These are phyloP conservation scores for Zalophus californianus DNA, from an alignment of 2,797 vertebrate species.

Conservation along the genomic window DNA sequence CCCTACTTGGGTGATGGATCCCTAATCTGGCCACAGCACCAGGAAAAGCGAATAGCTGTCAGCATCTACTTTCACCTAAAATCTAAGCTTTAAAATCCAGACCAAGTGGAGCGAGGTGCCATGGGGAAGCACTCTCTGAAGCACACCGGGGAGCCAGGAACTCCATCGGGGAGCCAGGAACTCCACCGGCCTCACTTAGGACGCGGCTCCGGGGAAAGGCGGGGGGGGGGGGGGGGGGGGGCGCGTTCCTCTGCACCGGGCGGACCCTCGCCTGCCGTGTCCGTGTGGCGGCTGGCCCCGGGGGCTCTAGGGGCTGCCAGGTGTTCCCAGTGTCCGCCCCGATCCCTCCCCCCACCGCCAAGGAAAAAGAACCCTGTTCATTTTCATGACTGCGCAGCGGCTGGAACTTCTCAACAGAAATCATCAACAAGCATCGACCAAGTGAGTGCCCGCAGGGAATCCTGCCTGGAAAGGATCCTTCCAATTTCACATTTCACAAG, in stretches of 20 bases:
- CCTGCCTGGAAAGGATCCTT: not conserved
- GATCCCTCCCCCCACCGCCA: too few relatives aligned
- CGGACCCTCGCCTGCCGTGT: fast-evolving
- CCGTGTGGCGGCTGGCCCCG: not conserved
- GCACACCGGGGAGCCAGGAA: not conserved
- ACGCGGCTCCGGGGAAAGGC: fast-evolving
- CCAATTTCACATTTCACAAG: not conserved
- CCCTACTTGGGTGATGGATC: not conserved
- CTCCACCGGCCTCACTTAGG: not conserved
- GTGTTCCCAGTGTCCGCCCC: too few relatives aligned
- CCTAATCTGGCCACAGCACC: conserved; percentile 24
- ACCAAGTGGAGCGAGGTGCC: not conserved
- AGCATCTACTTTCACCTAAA: not conserved
- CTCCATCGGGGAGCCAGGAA: not conserved
- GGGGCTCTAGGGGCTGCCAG: not conserved
- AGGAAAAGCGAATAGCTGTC: not conserved
- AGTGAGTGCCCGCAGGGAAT: not conserved
- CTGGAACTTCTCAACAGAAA: not conserved
- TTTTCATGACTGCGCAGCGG: not conserved
- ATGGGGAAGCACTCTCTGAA: fast-evolving
- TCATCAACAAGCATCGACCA: not conserved
- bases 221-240: too few relatives aligned
- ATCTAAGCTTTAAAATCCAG: not conserved
- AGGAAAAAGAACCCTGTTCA: not conserved
- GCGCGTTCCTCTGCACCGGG: not conserved